Percentiles rank a stretch among this genome's conserved stretches.
These are phyloP conservation scores for Melanogrammus aeglefinus DNA, from an alignment of 2,797 vertebrate genomes.

Conservation along the genomic window DNA sequence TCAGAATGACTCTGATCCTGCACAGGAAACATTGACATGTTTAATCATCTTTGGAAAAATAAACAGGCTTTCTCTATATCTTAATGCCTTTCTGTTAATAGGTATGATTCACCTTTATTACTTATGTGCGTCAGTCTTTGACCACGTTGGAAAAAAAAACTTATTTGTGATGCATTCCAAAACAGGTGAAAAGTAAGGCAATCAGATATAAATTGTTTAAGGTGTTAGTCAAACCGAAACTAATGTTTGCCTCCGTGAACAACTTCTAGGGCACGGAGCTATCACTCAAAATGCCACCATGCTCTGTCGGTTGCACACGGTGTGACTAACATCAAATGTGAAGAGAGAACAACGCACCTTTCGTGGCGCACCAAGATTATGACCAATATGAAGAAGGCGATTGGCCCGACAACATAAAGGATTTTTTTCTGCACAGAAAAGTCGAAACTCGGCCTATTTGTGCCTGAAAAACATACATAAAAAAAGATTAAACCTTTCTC, in stretches of 20 bases:
- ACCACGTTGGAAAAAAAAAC: too few species aligned
- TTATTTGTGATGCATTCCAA: too few species aligned
- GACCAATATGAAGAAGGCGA: slow-evolving; percentile 51
- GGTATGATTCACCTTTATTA: background rate
- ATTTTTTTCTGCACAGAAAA: slow-evolving; percentile 29
- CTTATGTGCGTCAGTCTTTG: too few species aligned
- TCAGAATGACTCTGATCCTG: slow-evolving; percentile 80
- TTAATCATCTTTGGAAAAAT: slow-evolving; percentile 7
- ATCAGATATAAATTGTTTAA: background rate
- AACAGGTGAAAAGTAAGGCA: background rate
- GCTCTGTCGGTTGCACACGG: too few species aligned
- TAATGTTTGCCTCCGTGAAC: too few species aligned
- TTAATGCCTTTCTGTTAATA: background rate
- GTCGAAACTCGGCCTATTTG: rapidly evolving
- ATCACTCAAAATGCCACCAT: too few species aligned
- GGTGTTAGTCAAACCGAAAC: too few species aligned
- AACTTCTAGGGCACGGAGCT: too few species aligned
- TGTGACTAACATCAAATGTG: background rate
- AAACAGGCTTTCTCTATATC: background rate
- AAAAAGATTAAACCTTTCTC: too few species aligned
- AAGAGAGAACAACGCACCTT: slow-evolving; percentile 45
- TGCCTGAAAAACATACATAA: slow-evolving; percentile 16
- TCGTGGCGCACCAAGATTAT: slow-evolving; percentile 61
- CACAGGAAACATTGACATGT: slow-evolving; percentile 11
- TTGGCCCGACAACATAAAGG: slow-evolving; percentile 20